A percentile compares a stretch with the other conserved stretches of the same genome.
These are phyloP conservation scores for Pachydiplax longipennis DNA, from an alignment of 2,888 invertebrate species.

Conservation along the genomic window DNA sequence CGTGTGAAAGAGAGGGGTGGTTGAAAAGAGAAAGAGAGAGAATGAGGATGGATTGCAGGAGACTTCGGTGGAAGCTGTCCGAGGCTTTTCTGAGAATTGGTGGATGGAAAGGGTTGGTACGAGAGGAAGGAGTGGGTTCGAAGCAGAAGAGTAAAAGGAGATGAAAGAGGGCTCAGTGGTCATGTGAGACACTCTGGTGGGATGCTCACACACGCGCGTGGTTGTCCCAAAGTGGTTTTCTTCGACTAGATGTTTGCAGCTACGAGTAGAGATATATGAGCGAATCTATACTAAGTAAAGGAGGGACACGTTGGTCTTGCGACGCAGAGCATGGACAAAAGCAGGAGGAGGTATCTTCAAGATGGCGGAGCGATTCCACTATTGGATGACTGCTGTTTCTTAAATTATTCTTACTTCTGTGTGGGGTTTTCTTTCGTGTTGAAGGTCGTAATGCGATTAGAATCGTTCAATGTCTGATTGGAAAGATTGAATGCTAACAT, in stretches of 20 bases:
- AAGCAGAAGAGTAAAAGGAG: background rate
- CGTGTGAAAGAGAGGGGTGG: background rate
- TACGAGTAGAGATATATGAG: background rate
- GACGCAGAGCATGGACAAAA: background rate
- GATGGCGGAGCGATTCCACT: background rate
- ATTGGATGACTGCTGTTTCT: too few relatives aligned
- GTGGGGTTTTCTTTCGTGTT: too few relatives aligned
- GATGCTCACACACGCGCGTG: background rate
- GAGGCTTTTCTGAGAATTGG: conserved; percentile 18
- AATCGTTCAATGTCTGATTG: too few relatives aligned
- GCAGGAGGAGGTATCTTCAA: background rate
- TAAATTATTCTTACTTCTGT: too few relatives aligned
- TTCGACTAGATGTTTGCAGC: background rate
- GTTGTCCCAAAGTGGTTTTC: background rate
- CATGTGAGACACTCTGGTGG: background rate
- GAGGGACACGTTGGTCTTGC: background rate
- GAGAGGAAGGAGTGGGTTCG: background rate
- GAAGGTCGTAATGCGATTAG: too few relatives aligned
- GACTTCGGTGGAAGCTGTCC: background rate
- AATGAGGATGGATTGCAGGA: background rate
- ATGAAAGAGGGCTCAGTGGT: background rate
- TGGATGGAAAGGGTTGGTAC: background rate
- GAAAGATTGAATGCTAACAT: too few relatives aligned
- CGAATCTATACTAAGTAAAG: background rate
- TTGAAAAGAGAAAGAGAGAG: background rate